Percentiles rank a stretch among this genome's conserved stretches.
Evolutionary conservation across 1,140 invertebrate genomes (phyloP).

Genomic region (Psilanteris sp.): DNA sequence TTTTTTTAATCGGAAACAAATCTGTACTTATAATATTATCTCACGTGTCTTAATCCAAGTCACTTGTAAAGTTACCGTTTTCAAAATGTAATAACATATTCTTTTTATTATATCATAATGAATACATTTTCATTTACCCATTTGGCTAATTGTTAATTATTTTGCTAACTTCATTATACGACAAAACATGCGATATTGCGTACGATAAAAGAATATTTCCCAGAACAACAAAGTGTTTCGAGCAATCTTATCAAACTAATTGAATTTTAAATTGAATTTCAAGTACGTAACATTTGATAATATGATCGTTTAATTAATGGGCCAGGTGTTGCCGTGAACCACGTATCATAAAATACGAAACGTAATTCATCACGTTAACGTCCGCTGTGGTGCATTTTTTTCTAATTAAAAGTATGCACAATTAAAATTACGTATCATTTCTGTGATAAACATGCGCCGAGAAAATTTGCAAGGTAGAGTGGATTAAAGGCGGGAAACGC

Average conservation of each 20-base stretch:
- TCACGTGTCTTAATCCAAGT: too few relatives aligned
- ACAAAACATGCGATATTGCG: conserved; percentile 6
- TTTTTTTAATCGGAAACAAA: too few relatives aligned
- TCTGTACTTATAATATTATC: too few relatives aligned
- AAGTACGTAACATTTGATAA: conserved; percentile 11
- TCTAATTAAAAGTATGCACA: conserved; percentile 12
- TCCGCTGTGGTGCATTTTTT: not conserved
- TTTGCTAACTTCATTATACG: conserved; percentile 11
- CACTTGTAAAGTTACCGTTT: too few relatives aligned
- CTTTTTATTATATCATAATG: too few relatives aligned
- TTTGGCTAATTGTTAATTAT: conserved; percentile 44
- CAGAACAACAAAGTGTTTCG: conserved; percentile 22
- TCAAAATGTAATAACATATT: not conserved
- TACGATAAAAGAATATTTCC: conserved; percentile 15
- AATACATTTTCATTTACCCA: too few relatives aligned
- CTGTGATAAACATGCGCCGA: conserved; percentile 1
- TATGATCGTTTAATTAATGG: conserved; percentile 33
- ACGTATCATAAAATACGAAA: not conserved
- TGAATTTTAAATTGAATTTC: conserved; percentile 35
- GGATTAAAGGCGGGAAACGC: conserved; percentile 10
- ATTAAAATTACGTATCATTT: conserved; percentile 7
- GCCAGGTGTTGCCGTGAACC: conserved; percentile 15
- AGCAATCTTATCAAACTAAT: conserved; percentile 23
- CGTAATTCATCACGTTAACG: conserved; percentile 4
- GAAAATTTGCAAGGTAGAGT: conserved; percentile 10